Base-by-base conservation (phyloP, 53 echinoderm and acorn worm species). In the Pentamera pediparva region DNA sequence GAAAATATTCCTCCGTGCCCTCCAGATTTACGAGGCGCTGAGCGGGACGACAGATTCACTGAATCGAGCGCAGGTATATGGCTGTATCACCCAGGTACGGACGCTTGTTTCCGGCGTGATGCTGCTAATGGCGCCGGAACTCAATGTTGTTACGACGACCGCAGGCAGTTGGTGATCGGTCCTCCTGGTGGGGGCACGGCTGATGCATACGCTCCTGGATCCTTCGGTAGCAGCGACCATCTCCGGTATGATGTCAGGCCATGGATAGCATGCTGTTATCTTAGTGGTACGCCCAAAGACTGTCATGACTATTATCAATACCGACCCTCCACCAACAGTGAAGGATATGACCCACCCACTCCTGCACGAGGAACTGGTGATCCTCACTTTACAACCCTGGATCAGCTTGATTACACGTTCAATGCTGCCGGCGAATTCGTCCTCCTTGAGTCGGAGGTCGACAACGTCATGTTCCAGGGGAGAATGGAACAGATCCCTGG, bases 361-460 rank as follows among this genome's bases (percentile, higher is more conserved):
- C 63, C 67, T 6, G 80, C 75, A 24, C 50, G 34, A 13, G 80
- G 85, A 15, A 62, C 27, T 0, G 85, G 85, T 22, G 85, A 85
- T 43, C 85, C 85, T 25, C 85, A 85, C 54, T 33, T 85, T 4
- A 72, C 62, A 39, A 84, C 61, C 29, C 74, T 85, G 6, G 85
- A 85, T 36, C 56, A 79, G 12, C 50, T 39, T 12, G 59, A 63
- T 35, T 79, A 80, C 32, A 80, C 85, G 15, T 85, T 85, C 65
- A 85, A 85, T 50, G 85, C 77, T 57, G 85, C 57, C 34, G 85
- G 80, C 3, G 85, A 85, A 54, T 85, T 85, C 75, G 74, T 54
- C 49, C 74, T 85, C 55, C 74, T 65, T 22, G 71, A 80, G 28
- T 80, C 85, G 10, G 17, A 6, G 7, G 11, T 85, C 15, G 48